Base-by-base conservation (phyloP, 2,888 invertebrate species). In the Sarcophaga subvicina region DNA sequence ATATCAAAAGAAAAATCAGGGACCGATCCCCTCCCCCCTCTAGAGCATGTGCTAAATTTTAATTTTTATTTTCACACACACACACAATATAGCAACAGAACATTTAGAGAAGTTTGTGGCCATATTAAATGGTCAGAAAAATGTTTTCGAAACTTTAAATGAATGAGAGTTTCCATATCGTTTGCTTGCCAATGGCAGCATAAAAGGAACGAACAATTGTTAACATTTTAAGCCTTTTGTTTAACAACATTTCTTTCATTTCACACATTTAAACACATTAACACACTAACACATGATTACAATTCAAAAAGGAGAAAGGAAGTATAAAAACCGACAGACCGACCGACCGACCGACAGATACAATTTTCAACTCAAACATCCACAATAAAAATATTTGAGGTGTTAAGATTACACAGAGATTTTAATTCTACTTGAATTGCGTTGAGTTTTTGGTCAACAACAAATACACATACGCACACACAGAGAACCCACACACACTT, bases 211-310 rank as follows among this genome's bases (percentile, higher is more conserved):
- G 54, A 54, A 71, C 67, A 83, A 72, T 83, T 83, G 86, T 83
- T 83, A 86, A 83, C 80, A 80, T 77, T 77, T 86, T 86, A 86
- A 86, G 59, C 77, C 77, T 66, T 54, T 86, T 83, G 83, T 77
- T 73, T 47, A 77, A 80, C 72, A 54, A 54, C 54, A 83, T 64
- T 63, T 86, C 66, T 73, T 72, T 22, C 22, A 76, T 77, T 37
- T 78, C 59, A 75, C 78, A 81, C 25, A 54, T 54, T 14, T 54
- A 60, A 45, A 27, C 12, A 71, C 0, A 72, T 17, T 20, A 17
- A 3, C 67, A 47, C 10, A 27, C 69, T 22, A 49, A 54, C 54
- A 49, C 49, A 22, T 3, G 14, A 70, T 49, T 49, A 49, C 14
- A 54, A 25, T 12, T 54, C 25, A 5, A 22, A 37, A 10, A 37